A percentile compares a stretch with the other conserved stretches of the same genome.
phyloP scores from a whole-genome alignment of 2,113 vertebrate genomes.

The Muntiacus muntjak region DNA sequence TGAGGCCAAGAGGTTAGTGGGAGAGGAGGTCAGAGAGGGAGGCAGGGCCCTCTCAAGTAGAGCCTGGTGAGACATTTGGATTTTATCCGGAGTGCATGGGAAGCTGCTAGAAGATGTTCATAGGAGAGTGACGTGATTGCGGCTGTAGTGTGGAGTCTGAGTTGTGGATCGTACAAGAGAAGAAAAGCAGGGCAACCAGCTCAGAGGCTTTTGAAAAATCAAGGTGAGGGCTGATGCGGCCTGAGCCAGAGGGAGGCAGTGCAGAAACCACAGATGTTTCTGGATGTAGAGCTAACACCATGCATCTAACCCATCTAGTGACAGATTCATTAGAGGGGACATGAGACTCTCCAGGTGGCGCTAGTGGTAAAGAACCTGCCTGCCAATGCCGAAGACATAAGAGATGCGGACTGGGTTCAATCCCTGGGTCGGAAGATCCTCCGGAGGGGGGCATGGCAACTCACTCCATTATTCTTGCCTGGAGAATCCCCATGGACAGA shows the following conservation, averaged over 20 bases:
- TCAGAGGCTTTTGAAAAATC: background rate
- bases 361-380: background rate
- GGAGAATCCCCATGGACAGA: background rate
- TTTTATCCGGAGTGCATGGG: background rate
- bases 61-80: background rate
- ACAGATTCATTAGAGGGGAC: too few species aligned
- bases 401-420: background rate
- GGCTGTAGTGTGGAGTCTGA: background rate
- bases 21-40: background rate
- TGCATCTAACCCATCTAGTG: background rate
- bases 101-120: background rate
- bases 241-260: background rate
- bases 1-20: background rate
- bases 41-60: background rate
- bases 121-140: background rate
- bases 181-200: background rate
- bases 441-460: background rate
- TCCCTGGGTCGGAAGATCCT: background rate
- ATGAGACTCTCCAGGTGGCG: background rate
- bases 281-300: background rate
- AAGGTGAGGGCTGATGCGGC: background rate
- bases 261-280: background rate
- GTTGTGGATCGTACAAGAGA: background rate
- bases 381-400: background rate
- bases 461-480: background rate